Conservation (phyloP, 2,113 vertebrate species). For the Mola mola region DNA sequence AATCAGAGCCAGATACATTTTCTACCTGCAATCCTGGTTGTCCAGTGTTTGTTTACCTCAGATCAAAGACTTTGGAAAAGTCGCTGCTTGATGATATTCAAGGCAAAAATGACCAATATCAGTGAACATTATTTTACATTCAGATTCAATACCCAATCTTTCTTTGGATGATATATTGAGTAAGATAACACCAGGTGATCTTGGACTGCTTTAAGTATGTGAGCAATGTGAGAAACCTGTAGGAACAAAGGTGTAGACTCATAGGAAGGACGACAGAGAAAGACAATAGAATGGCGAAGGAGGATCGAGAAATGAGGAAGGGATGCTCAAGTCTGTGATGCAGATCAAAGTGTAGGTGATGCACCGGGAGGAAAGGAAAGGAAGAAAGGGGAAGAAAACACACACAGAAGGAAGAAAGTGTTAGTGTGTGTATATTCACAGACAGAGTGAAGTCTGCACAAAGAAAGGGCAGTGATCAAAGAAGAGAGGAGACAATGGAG, state of each 20-base stretch:
- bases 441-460: conserved; percentile 50
- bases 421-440: conserved; percentile 20
- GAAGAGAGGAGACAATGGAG: conserved; percentile 58
- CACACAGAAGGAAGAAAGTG: background rate
- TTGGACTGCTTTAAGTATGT: conserved; percentile 6
- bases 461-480: conserved; percentile 77
- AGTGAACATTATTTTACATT: background rate
- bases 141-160: too few species aligned
- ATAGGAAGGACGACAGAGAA: conserved; percentile 32
- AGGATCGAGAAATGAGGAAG: conserved; percentile 53
- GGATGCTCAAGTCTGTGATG: conserved; percentile 61
- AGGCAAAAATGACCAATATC: background rate
- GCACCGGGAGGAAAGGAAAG: conserved; percentile 51
- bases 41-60: conserved; percentile 27
- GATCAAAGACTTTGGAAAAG: conserved; percentile 24
- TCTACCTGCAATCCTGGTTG: conserved; percentile 2
- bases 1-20: conserved; percentile 12
- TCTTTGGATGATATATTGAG: conserved; percentile 5
- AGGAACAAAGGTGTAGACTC: conserved; percentile 24
- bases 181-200: background rate
- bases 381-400: conserved; percentile 49
- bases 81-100: conserved; percentile 7
- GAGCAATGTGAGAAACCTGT: conserved; percentile 22
- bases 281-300: conserved; percentile 36
- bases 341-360: conserved; percentile 76